Base-by-base conservation (phyloP, 1,140 invertebrate species). In the Drosophila jambulina region DNA sequence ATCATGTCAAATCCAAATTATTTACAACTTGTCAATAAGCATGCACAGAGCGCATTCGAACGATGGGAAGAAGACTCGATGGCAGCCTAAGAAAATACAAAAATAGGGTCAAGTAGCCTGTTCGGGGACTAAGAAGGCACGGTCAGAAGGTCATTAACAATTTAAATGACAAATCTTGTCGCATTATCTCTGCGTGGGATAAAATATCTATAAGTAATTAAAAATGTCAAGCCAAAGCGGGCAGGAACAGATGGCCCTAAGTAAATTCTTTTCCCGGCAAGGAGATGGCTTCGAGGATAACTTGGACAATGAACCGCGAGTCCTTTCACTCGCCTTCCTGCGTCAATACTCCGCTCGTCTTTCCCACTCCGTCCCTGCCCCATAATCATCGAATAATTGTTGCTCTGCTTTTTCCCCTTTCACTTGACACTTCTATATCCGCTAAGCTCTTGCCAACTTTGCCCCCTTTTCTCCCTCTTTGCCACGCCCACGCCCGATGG, bases 11-110 rank as follows among this genome's bases (percentile, higher is more conserved):
- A 57, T 63, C 59, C 60, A 67, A 84, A 77, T 83, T 71, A 80
- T 76, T 84, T 77, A 80, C 58, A 83, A 67, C 64, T 71, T 79
- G 61, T 78, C 64, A 51, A 67, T 59, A 79, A 79, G 54, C 80
- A 78, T 75, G 59, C 48, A 59, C 71, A 70, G 36, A 42, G 54
- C 34, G 54, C 32, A 48, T 61, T 62, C 25, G 21, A 46, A 38
- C 27, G 23, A 67, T 45, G 36, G 21, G 2, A 29, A 34, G 13
- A n/a, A 38, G 51, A 15, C 29, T 21, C 19, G 0, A 17, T 32
- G 27, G 32, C 38, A 58, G 17, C 27, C 27, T 27, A 2, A 29
- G 48, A 49, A 49, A 29, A 17, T 9, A 19, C 15, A 62, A 45
- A 38, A 76, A 61, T 46, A 71, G 49, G 70, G 61, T 63, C 51